Evolutionary conservation across 2,797 vertebrate species (phyloP), one percentile per base, ranked within the genome.

Genomic region (Leptoclinus maculatus): DNA sequence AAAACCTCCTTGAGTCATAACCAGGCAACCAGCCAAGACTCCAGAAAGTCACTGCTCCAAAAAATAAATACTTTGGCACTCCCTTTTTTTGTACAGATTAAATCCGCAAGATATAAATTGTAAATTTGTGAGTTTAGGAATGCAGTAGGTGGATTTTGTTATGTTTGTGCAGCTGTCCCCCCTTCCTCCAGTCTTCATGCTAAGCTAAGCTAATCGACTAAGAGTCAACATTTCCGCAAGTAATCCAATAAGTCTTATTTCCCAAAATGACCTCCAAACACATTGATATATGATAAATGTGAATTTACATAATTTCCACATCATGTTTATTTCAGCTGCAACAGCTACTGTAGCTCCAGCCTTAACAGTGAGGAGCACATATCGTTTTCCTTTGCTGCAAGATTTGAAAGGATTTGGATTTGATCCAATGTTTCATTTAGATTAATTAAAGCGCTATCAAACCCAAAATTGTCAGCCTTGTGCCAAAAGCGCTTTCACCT

Each of bases 401-500:
- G 3, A 2, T 66, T 19, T 66, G 14, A 65, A 57, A 71, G 6
- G 34, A 29, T 57, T 58, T 71, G 62, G 53, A 77, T 54, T 71
- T 41, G 56, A 71, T 41, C 57, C 59, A 78, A 7, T 47, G 5
- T 11, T 65, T 68, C 29, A 66, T 76, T 79, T 63, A 19, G 51
- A 69, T 36, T 76, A 19, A 70, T 80, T 74, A 60, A 66, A 56
- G 5, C 23, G 14, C 36, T 57, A 21, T 79, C 51, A 83, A 58
- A 74, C 45, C 36, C 34, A 36, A 66, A 45, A 75, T 54, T 53
- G n/a, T 74, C 67, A 76, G 71, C n/a, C 4, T 80, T 47, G 29
- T 71, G 65, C 65, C 71, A 71, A 66, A 63, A 65, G 12, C 36
- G 77, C 59, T 77, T 86, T 86, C 77, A 89, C 88, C 88, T 85